A percentile compares a stretch with the other conserved stretches of the same genome.
phyloP scores from a whole-genome alignment of 2,113 vertebrate species.

The Galeopterus variegatus region DNA sequence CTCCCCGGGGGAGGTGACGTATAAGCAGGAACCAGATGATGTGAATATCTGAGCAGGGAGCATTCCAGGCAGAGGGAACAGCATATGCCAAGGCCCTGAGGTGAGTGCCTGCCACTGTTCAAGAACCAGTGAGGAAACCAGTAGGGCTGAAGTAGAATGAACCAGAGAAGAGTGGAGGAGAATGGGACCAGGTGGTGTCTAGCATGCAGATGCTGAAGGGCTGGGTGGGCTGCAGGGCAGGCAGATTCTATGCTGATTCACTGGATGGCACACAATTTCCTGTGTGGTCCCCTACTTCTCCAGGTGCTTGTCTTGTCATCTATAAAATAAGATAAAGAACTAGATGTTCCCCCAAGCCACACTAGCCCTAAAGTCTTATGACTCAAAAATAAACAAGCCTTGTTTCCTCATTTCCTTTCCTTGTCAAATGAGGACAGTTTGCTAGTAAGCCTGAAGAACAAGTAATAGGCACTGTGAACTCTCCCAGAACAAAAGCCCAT shows the following conservation, averaged over 20 bases:
- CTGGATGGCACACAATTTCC: neutral
- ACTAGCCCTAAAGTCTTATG: neutral
- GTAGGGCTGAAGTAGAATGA: neutral
- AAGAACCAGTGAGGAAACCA: neutral
- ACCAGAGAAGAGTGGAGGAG: neutral
- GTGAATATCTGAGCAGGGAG: neutral
- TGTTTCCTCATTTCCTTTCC: neutral
- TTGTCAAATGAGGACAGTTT: neutral
- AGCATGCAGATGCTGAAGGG: neutral
- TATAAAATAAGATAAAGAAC: neutral
- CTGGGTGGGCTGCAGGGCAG: neutral
- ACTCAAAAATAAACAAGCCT: neutral
- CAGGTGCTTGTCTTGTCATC: neutral
- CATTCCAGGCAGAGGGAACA: neutral
- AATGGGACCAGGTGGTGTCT: neutral
- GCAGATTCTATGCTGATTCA: neutral
- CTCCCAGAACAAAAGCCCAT: neutral
- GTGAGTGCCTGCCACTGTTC: neutral
- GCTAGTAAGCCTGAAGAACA: neutral
- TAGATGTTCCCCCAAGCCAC: neutral
- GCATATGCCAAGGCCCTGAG: neutral
- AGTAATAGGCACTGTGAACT: neutral
- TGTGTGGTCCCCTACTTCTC: neutral
- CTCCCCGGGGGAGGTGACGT: neutral
- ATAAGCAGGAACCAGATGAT: neutral